Base-by-base conservation (phyloP, 2,113 vertebrate species). In the Thunnus thynnus region DNA sequence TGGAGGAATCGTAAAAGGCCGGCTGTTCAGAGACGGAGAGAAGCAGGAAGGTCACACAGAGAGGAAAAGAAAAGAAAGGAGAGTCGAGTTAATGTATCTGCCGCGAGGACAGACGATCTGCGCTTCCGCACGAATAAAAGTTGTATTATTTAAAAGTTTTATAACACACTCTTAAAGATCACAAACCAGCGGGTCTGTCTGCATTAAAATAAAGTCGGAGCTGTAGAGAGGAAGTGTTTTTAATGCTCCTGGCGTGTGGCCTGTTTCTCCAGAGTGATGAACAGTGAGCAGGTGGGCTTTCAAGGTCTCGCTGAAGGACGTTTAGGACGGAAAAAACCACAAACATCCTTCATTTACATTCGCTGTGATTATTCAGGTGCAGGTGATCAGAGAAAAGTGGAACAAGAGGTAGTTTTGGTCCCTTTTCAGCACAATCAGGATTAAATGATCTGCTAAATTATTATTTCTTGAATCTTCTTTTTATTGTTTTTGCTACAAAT, bases 191-290 rank as follows among this genome's bases (percentile, higher is more conserved):
- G 16, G 1, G 6, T 52, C 7, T 8, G 30, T 12, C 13, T 44
- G 17, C n/a, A 13, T 66, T 76, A 50, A 46, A 65, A 72, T 52
- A 8, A 70, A 44, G 32, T 17, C 30, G 20, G 11, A 27, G 62
- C 62, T 48, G 56, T 44, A 10, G 20, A 65, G 52, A 3, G 11
- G n/a, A 70, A 47, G 1, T 17, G 27, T 47, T 3, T 22, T 78
- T 84, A 27, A 68, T 56, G 68, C 25, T n/a, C 13, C 14, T 58
- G 62, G 27, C 51, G n/a, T 32, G 18, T 27, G 2, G 65, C 48
- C 65, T 41, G 36, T 41, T 41, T 41, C 36, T 41, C 36, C 36
- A 9, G 36, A 41, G 36, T 41, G 36, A 41, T 41, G 36, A 9
- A 41, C 36, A 9, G 36, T 9, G 36, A 41, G 2, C 36, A 41